A percentile compares a stretch with the other conserved stretches of the same genome.
These are phyloP conservation scores for Cryptomyrus ogoouensis DNA, from an alignment of 2,113 vertebrate species.

Conservation along the genomic window DNA sequence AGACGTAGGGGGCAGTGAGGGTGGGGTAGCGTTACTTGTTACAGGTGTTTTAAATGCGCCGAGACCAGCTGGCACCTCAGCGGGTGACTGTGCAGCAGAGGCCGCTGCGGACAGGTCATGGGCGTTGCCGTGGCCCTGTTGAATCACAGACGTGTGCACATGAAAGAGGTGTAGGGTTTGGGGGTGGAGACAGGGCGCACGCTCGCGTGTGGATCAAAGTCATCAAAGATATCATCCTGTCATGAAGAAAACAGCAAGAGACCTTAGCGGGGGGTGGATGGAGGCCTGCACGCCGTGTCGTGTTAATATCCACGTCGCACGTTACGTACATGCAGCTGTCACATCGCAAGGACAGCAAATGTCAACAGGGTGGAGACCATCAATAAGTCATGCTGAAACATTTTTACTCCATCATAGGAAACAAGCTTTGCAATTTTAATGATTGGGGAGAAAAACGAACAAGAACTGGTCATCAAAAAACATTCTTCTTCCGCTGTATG, in stretches of 20 bases:
- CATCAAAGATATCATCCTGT: conserved; percentile 44
- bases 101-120: background rate
- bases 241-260: background rate
- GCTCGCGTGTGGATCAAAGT: conserved; percentile 51
- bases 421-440: background rate
- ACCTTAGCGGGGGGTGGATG: background rate
- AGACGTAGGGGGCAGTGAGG: background rate
- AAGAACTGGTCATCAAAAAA: background rate
- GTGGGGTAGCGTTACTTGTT: background rate
- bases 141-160: conserved; percentile 32
- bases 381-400: background rate
- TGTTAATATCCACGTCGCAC: background rate
- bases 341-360: background rate
- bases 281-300: background rate
- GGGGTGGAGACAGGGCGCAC: background rate
- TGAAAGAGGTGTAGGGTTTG: conserved; percentile 47
- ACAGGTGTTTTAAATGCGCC: background rate
- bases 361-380: background rate
- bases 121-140: background rate
- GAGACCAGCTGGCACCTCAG: background rate
- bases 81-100: background rate
- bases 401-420: background rate
- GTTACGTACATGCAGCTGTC: background rate
- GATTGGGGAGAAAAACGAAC: background rate
- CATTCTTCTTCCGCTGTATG: background rate